A percentile compares a stretch with the other conserved stretches of the same genome.
phyloP scores from a whole-genome alignment of 2,797 vertebrate species.

The Coregonus sp. region DNA sequence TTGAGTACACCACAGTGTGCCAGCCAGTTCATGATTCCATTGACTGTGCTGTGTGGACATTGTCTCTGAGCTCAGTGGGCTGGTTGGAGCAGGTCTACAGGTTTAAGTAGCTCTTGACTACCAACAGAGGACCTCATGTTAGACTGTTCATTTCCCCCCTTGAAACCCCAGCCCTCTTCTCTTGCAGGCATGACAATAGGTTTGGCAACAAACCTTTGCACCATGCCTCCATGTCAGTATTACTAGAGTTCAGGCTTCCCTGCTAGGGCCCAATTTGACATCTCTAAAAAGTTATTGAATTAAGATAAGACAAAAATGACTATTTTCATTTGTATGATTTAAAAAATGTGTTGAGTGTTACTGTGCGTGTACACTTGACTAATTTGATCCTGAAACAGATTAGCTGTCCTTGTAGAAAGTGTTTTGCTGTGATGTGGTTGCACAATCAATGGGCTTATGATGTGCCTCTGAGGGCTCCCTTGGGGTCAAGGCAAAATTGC shows the following conservation, averaged over 20 bases:
- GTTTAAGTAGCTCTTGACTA: constrained; percentile 55
- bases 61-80: constrained; percentile 27
- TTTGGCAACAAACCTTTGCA: constrained; percentile 52
- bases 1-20: constrained; percentile 6
- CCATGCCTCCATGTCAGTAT: constrained; percentile 32
- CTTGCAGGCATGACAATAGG: constrained; percentile 44
- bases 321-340: constrained; percentile 22
- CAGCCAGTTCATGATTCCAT: constrained; percentile 36
- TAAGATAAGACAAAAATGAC: constrained; percentile 19
- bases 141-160: constrained; percentile 40
- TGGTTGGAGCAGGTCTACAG: constrained; percentile 39
- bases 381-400: constrained; percentile 18
- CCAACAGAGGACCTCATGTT: constrained; percentile 61
- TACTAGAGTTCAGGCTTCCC: constrained; percentile 10
- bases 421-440: constrained; percentile 21
- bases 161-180: constrained; percentile 41
- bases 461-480: constrained; percentile 12
- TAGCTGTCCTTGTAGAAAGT: constrained; percentile 5
- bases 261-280: constrained; percentile 26
- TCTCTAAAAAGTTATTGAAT: constrained; percentile 16
- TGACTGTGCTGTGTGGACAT: constrained; percentile 45
- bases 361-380: constrained; percentile 3
- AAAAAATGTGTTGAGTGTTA: background rate
- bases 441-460: constrained; percentile 20
- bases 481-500: constrained; percentile 27